These are phyloP conservation scores for Callimorpha dominula DNA, from an alignment of 2,888 invertebrate species.

Conservation along the genomic window DNA sequence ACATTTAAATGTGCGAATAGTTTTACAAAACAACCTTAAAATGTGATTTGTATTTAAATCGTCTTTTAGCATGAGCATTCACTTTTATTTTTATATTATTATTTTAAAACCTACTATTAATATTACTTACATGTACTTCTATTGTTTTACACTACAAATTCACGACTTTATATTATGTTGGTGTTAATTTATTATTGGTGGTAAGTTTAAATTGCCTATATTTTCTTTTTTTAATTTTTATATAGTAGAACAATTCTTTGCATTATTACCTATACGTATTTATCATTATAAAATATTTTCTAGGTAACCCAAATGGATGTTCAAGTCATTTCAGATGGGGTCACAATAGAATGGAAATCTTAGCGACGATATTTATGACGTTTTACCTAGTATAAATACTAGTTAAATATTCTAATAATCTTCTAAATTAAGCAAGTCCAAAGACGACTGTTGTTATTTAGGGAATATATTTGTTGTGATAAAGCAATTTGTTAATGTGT, in stretches of 20 bases:
- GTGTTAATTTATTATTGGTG: conserved; percentile 78
- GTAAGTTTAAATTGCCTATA: conserved; percentile 73
- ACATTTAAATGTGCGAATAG: conserved; percentile 49
- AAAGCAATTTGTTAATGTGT: conserved; percentile 77
- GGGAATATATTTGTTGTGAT: conserved; percentile 80
- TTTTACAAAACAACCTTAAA: conserved; percentile 54
- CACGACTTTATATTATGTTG: conserved; percentile 75
- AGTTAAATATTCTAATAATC: conserved; percentile 56
- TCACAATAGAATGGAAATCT: conserved; percentile 74
- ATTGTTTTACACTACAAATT: conserved; percentile 44
- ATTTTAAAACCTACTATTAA: conserved; percentile 45
- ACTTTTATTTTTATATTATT: conserved; percentile 53
- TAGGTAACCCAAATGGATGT: conserved; percentile 86
- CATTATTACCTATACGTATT: conserved; percentile 62
- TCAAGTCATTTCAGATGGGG: conserved; percentile 79
- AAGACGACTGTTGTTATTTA: conserved; percentile 82
- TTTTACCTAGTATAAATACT: conserved; percentile 57
- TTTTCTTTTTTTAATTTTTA: conserved; percentile 39
- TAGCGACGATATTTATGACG: conserved; percentile 70
- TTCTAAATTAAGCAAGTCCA: conserved; percentile 70
- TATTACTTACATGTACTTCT: conserved; percentile 43
- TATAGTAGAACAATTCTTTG: conserved; percentile 46
- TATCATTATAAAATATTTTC: conserved; percentile 79
- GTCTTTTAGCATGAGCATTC: conserved; percentile 65
- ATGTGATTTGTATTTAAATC: conserved; percentile 66